phyloP scores from a whole-genome alignment of 2,113 vertebrate genomes.

The human (Homo sapiens) region GRCh38 chr11:14617001-14617500 shows the following conservation, averaged over 20 bases:
- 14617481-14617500: constrained; percentile 27
- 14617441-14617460: constrained; percentile 8
- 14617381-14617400: constrained; percentile 3
- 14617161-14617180: constrained; percentile 10
- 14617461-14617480: background rate
- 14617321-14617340: background rate
- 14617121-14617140: background rate
- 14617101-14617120: background rate
- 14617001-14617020: background rate
- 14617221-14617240: background rate
- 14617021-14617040: background rate
- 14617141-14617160: background rate
- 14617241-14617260: background rate
- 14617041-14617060: background rate
- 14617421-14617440: constrained; percentile 9
- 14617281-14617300: background rate
- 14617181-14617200: background rate
- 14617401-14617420: background rate
- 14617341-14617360: background rate
- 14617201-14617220: background rate
- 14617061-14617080: background rate
- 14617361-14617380: constrained; percentile 17
- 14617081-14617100: background rate
- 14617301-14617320: background rate
- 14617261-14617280: background rate